Conservation (phyloP, 2,888 invertebrate species). For the Stenurella melanura region DNA sequence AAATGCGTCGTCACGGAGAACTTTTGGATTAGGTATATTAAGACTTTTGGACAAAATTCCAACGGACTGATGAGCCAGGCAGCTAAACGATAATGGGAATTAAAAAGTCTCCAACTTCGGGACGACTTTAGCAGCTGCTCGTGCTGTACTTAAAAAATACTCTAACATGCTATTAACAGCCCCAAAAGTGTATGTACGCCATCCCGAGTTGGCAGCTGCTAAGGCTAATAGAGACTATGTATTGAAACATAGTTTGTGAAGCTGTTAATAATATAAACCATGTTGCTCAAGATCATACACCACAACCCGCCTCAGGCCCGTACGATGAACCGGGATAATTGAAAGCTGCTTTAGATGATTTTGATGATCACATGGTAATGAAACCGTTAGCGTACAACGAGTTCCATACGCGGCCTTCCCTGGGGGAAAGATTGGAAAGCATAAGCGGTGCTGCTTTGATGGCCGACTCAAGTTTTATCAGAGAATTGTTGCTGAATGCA, state of each 20-base stretch:
- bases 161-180: constrained; percentile 97
- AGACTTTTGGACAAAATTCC: constrained; percentile 88
- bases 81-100: constrained; percentile 90
- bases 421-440: constrained; percentile 96
- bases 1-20: constrained; percentile 94
- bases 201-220: constrained; percentile 97
- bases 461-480: constrained; percentile 98
- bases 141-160: constrained; percentile 97
- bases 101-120: constrained; percentile 92
- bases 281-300: constrained; percentile 91
- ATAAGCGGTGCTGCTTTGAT: constrained; percentile 98
- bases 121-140: constrained; percentile 97
- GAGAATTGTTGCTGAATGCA: constrained; percentile 98
- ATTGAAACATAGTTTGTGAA: constrained; percentile 94
- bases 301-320: constrained; percentile 79
- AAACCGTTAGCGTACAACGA: constrained; percentile 96
- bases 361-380: constrained; percentile 97
- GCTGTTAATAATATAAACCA: constrained; percentile 96
- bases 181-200: constrained; percentile 97
- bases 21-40: constrained; percentile 91
- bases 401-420: constrained; percentile 91
- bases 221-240: constrained; percentile 98
- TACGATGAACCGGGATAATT: constrained; percentile 96
- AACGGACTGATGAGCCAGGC: constrained; percentile 88
- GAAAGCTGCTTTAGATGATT: constrained; percentile 96